Conservation (phyloP, 2,113 vertebrate genomes). For the Numenius arquata region DNA sequence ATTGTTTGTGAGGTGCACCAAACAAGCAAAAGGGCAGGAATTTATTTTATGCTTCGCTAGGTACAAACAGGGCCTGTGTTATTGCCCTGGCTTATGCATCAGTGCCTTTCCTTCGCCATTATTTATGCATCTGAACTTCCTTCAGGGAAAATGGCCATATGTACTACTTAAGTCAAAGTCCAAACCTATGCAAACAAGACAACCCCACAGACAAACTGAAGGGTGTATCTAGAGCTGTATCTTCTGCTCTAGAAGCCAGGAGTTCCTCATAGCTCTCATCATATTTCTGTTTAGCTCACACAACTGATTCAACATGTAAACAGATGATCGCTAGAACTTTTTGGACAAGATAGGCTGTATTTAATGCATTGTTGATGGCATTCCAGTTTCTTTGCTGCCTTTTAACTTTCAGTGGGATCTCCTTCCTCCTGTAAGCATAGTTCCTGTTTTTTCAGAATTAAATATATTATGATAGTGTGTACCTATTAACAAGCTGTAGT, state of each 20-base stretch:
- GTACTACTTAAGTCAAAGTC: not conserved
- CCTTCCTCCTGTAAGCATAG: not conserved
- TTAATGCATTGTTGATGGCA: not conserved
- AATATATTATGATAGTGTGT: not conserved
- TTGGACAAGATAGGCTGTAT: not conserved
- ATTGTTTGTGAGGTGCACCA: not conserved
- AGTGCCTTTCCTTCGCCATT: not conserved
- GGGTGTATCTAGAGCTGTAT: not conserved
- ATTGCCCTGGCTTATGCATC: not conserved
- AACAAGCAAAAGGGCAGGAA: not conserved
- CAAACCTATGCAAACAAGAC: not conserved
- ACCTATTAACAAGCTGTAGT: not conserved
- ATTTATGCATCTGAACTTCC: not conserved
- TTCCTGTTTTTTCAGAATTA: not conserved
- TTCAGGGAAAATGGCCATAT: not conserved
- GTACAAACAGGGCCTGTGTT: not conserved
- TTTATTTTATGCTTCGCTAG: not conserved
- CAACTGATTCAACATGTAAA: not conserved
- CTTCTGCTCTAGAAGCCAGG: not conserved
- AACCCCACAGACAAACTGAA: not conserved
- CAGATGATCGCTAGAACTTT: not conserved
- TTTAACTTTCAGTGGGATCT: not conserved
- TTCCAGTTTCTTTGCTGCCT: not conserved
- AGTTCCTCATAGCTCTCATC: not conserved
- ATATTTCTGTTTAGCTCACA: not conserved